Base-by-base conservation (phyloP, 2,113 vertebrate species). In the Okapia johnstoni region DNA sequence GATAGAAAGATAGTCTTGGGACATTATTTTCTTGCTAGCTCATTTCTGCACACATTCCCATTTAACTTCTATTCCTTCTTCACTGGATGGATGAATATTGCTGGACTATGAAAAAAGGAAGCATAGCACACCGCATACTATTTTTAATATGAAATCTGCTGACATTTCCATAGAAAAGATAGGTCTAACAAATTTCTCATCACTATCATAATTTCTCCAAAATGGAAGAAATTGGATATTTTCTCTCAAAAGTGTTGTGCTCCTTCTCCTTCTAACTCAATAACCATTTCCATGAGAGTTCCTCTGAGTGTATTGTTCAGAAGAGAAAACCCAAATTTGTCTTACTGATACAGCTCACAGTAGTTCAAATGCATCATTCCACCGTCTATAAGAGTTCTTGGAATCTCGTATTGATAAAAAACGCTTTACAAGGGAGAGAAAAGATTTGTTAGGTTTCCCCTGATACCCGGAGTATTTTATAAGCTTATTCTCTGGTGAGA, bases 161-260 rank as follows among this genome's bases (percentile, higher is more conserved):
- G 13, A 88, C 58, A 58, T 90, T 83, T 85, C 19, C n/a, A 28
- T n/a, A 19, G 40, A 85, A 92, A 40, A 81, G 12, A 70, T 77
- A 16, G 54, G 12, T 95, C 88, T 98, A 93, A 61, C 50, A 97
- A 92, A 94, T 50, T 96, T 98, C 50, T 95, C 95, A 98, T 97
- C 70, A 13, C 92, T 83, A 88, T 92, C 92, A 81, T 94, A 90
- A 92, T 81, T 95, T 26, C 63, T 97, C 92, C 85, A 50, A 94
- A 87, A 21, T 43, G 40, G n/a, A 97, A 98, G 92, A 96, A 70
- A 40, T 5, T 23, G 63, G 81, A 61, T 17, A 88, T 97, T 98
- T 97, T 94, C 77, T 97, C 10, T 87, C 81, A 96, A 96, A 97
- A 93, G 3, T 94, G 7, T 28, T 96, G 57, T 80, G 94, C 36